Evolutionary conservation across 2,797 vertebrate genomes (phyloP), one percentile per base, ranked within the genome.

Genomic region (Manis pentadactyla): DNA sequence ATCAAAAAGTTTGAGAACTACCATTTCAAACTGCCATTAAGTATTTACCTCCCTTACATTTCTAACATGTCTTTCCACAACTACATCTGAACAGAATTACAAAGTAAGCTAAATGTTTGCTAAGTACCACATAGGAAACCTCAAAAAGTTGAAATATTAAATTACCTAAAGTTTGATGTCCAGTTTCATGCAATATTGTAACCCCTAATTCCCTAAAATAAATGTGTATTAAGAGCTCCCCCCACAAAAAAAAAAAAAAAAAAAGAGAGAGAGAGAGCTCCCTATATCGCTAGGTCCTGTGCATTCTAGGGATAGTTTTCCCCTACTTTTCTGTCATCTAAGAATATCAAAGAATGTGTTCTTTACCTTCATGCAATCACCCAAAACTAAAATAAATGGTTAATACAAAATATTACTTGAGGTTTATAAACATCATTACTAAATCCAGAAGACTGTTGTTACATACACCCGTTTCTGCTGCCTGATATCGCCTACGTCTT

Each of bases 301-400:
- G 18, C 37, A 53, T 55, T 79, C 23, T 53, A 57, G 29, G 63
- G 42, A 25, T 79, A 86, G 61, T n/a, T 90, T 42, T 63, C 64
- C 51, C 39, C 21, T 29, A 39, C 71, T 66, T 85, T 86, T 64
- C 55, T 81, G 86, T 95, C 49, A 86, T 57, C 63, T n/a, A 95
- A 86, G 23, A 27, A 42, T 63, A 78, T 86, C n/a, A 61, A 84
- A 84, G 7, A 69, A 90, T 46, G 5, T 68, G 21, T 61, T 42
- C 66, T 92, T 68, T 68, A 87, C 69, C 77, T 68, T 74, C 73
- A 79, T 61, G 37, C 42, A 77, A 68, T 66, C 57, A 84, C 18
- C 34, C 75, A 87, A 87, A 92, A 74, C 21, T 87, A 87, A 92
- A 82, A 66, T 64, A 42, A 27, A 81, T 77, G 4, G n/a, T 13